A percentile compares a stretch with the other conserved stretches of the same genome.
phyloP scores from a whole-genome alignment of 2,797 vertebrate species.

The Morus bassanus region DNA sequence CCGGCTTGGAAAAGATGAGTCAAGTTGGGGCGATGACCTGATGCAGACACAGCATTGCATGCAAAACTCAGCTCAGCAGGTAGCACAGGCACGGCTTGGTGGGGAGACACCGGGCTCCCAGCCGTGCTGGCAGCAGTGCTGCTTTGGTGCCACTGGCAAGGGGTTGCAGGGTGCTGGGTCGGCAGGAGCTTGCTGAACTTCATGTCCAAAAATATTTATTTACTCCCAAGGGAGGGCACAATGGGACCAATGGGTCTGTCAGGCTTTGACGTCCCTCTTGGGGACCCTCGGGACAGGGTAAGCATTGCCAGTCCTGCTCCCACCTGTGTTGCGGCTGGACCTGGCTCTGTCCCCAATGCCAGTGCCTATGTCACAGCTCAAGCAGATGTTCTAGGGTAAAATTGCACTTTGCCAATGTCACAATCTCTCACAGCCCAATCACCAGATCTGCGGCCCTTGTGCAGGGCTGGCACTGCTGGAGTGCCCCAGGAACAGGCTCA shows the following conservation, averaged over 20 bases:
- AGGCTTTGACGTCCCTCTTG: background rate
- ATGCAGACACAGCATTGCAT: background rate
- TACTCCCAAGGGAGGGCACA: background rate
- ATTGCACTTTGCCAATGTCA: background rate
- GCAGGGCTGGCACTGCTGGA: background rate
- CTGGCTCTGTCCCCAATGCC: background rate
- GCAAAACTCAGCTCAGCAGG: background rate
- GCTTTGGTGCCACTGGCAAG: background rate
- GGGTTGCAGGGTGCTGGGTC: rapidly evolving
- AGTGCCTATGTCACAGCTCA: rapidly evolving
- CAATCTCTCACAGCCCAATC: rapidly evolving
- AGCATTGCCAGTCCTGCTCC: background rate
- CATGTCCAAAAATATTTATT: background rate
- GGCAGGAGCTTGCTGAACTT: background rate
- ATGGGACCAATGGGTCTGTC: background rate
- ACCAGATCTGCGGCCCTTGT: background rate
- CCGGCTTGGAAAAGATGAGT: background rate
- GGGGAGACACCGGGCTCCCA: background rate
- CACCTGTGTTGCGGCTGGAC: background rate
- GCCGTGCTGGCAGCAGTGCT: background rate
- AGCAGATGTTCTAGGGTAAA: background rate
- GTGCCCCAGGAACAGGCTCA: background rate
- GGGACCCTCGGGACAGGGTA: rapidly evolving
- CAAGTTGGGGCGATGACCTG: background rate
- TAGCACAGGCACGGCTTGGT: rapidly evolving